phyloP scores from a whole-genome alignment of 2,797 vertebrate genomes.

The Vespertilio murinus region DNA sequence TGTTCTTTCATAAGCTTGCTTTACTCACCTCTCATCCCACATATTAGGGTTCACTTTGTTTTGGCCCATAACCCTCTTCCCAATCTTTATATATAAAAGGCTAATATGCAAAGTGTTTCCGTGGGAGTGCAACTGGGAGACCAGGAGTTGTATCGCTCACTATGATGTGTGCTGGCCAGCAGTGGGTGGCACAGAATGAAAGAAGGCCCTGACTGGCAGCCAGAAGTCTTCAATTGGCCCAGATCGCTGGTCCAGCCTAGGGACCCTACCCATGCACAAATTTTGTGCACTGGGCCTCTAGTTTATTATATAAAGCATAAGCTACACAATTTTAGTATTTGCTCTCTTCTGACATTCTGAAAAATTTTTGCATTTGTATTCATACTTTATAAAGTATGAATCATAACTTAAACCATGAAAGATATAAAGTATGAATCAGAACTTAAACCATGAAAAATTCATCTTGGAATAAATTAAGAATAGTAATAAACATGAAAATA shows the following conservation, averaged over 20 bases:
- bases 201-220: too few relatives aligned
- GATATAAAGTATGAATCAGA: slow-evolving; percentile 15
- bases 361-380: slow-evolving; percentile 6
- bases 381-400: slow-evolving; percentile 31
- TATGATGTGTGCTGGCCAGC: too few relatives aligned
- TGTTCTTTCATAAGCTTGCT: background rate
- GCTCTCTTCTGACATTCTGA: background rate
- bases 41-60: slow-evolving; percentile 9
- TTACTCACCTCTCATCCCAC: background rate
- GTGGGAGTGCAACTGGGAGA: too few relatives aligned
- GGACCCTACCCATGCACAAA: too few relatives aligned
- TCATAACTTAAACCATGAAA: slow-evolving; percentile 12
- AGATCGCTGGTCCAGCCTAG: too few relatives aligned
- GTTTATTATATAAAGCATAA: background rate
- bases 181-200: too few relatives aligned
- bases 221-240: too few relatives aligned
- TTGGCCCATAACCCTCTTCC: background rate
- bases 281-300: too few relatives aligned
- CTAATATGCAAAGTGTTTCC: too few relatives aligned
- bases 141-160: too few relatives aligned
- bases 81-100: background rate
- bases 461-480: slow-evolving; percentile 15
- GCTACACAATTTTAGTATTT: background rate
- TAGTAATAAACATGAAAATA: slow-evolving; percentile 30
- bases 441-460: slow-evolving; percentile 20